Evolutionary conservation across 2,797 vertebrate species (phyloP).

Genomic region (Sebastes wilsoni): DNA sequence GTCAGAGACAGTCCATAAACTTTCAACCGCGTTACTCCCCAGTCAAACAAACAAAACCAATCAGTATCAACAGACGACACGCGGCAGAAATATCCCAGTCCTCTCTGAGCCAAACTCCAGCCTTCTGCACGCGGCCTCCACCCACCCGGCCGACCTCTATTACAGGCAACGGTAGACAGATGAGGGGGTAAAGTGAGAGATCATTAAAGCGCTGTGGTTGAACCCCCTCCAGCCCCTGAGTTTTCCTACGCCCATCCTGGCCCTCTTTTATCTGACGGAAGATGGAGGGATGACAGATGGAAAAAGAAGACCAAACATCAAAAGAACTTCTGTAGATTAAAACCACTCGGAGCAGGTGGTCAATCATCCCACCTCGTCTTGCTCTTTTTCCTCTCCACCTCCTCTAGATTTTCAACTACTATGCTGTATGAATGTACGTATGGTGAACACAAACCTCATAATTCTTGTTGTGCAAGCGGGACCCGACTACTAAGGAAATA

Average conservation of each 20-base stretch:
- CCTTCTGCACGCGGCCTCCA: background rate
- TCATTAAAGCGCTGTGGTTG: slow-evolving; percentile 1
- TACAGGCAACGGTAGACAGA: background rate
- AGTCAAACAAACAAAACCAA: slow-evolving; percentile 24
- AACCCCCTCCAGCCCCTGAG: background rate
- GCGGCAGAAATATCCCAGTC: background rate
- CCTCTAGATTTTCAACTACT: background rate
- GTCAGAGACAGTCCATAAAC: background rate
- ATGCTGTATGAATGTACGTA: background rate
- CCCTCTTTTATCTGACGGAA: background rate
- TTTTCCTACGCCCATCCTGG: background rate
- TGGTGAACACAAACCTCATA: background rate
- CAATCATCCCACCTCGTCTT: background rate
- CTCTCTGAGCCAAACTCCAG: background rate
- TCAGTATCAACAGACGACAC: slow-evolving; percentile 10
- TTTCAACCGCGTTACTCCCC: background rate
- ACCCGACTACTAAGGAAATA: background rate
- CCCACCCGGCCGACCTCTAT: background rate
- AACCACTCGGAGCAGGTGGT: background rate
- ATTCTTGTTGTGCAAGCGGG: background rate
- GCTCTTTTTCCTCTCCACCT: background rate
- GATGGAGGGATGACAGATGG: background rate
- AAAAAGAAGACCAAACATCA: background rate
- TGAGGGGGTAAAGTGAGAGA: background rate
- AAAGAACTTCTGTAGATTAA: slow-evolving; percentile 16